A percentile compares a stretch with the other conserved stretches of the same genome.
These are phyloP conservation scores for Strigamia crassipes DNA, from an alignment of 2,888 invertebrate genomes.

Conservation along the genomic window DNA sequence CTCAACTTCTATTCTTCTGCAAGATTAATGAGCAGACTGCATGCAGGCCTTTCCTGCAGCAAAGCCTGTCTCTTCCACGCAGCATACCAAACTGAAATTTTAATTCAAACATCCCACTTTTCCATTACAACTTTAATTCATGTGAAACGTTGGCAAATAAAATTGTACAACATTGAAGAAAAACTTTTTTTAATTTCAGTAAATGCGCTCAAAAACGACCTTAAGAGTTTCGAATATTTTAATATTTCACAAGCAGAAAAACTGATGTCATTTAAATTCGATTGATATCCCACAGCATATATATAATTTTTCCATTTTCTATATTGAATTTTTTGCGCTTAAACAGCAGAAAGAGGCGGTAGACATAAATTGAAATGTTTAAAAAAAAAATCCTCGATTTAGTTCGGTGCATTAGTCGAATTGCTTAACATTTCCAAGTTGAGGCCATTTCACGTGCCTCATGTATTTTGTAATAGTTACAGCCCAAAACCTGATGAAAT, in stretches of 20 bases:
- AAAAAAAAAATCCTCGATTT: neutral
- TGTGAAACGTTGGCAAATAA: neutral
- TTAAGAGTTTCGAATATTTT: neutral
- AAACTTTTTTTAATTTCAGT: neutral
- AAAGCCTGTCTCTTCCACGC: neutral
- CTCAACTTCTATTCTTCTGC: slow-evolving; percentile 34
- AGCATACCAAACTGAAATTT: slow-evolving; percentile 7
- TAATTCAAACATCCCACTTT: neutral
- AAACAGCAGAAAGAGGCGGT: slow-evolving; percentile 17
- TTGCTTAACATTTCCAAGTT: slow-evolving; percentile 38
- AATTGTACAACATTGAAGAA: too few species aligned
- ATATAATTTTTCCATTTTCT: slow-evolving; percentile 12
- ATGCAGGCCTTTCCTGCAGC: slow-evolving; percentile 1
- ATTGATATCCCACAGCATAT: neutral
- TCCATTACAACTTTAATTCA: neutral
- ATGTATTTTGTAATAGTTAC: slow-evolving; percentile 38
- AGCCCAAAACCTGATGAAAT: slow-evolving; percentile 32
- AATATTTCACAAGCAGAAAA: neutral
- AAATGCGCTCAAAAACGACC: neutral
- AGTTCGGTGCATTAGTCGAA: slow-evolving; percentile 37
- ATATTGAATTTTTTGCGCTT: slow-evolving; percentile 36
- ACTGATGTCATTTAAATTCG: neutral
- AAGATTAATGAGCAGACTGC: slow-evolving; percentile 34
- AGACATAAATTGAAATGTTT: slow-evolving; percentile 19
- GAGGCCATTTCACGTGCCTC: slow-evolving; percentile 3